Evolutionary conservation across 2,888 invertebrate species (phyloP).

Genomic region (Acheta domesticus): DNA sequence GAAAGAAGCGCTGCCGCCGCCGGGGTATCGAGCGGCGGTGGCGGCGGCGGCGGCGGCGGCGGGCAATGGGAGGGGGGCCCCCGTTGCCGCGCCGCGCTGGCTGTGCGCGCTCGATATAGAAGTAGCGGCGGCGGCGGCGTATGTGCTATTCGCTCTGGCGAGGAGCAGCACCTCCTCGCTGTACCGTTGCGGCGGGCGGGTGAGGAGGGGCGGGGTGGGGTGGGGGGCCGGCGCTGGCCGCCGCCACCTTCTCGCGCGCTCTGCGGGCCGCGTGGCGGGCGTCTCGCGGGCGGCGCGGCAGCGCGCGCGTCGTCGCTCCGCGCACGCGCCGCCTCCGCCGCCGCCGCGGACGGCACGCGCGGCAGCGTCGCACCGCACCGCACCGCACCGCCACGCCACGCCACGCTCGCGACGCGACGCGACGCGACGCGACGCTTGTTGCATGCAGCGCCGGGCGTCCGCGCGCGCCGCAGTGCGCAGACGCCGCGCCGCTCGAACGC

Average conservation of each 20-base stretch:
- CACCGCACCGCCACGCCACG: too few species aligned
- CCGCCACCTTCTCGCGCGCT: background rate
- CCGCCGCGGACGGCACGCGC: background rate
- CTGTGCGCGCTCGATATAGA: background rate
- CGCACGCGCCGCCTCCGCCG: background rate
- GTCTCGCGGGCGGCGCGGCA: conserved; percentile 18
- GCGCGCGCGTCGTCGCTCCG: background rate
- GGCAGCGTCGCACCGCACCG: too few species aligned
- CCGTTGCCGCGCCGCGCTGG: background rate
- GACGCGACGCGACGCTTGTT: too few species aligned
- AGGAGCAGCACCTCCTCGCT: too few species aligned
- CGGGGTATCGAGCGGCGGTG: background rate
- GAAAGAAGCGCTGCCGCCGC: background rate
- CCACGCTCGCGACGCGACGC: too few species aligned
- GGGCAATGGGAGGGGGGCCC: background rate
- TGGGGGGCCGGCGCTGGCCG: background rate
- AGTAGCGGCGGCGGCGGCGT: background rate
- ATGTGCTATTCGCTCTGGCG: too few species aligned
- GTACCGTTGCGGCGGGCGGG: too few species aligned
- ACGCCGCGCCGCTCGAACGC: too few species aligned
- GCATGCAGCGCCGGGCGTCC: too few species aligned
- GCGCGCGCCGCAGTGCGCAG: too few species aligned
- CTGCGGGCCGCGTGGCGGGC: background rate
- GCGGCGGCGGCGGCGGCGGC: background rate
- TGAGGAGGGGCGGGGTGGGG: too few species aligned